These are phyloP conservation scores for Catamblyrhynchus diadema DNA, from an alignment of 2,797 vertebrate species.

Conservation along the genomic window DNA sequence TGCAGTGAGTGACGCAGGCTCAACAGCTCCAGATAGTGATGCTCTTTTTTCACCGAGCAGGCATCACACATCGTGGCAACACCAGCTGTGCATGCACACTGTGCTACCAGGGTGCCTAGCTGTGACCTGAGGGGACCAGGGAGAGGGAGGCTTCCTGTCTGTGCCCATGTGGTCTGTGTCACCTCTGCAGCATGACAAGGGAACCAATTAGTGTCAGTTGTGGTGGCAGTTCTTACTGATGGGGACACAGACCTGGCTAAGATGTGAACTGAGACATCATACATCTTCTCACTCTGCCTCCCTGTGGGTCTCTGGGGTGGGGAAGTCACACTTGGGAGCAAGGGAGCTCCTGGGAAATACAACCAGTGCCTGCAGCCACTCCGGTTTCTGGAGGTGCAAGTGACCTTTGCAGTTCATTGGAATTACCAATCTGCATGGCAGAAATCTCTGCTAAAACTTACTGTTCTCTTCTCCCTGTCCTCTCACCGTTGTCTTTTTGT, in stretches of 20 bases:
- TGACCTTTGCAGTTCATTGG: not conserved
- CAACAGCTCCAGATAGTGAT: constrained; percentile 67
- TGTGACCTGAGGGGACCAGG: not conserved
- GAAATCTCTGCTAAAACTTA: not conserved
- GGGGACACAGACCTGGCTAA: not conserved
- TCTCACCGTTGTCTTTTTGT: not conserved
- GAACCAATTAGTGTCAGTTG: constrained; percentile 45
- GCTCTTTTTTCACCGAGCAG: constrained; percentile 59
- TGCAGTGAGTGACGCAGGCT: constrained; percentile 72
- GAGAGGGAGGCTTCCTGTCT: constrained; percentile 1
- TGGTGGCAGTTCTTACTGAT: constrained; percentile 15
- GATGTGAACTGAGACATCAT: constrained; percentile 12
- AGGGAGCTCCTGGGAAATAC: not conserved
- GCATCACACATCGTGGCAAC: constrained; percentile 17
- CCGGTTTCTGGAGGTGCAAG: fast-evolving
- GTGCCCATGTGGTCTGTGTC: constrained; percentile 24
- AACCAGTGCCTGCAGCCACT: not conserved
- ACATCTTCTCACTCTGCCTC: not conserved
- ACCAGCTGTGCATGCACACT: not conserved
- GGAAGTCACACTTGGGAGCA: not conserved
- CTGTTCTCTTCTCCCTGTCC: not conserved
- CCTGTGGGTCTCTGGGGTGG: not conserved
- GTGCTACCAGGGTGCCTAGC: not conserved
- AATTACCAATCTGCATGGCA: not conserved
- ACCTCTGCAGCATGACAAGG: constrained; percentile 13